Conservation (phyloP, 2,113 vertebrate genomes). For the Urocolius indicus region DNA sequence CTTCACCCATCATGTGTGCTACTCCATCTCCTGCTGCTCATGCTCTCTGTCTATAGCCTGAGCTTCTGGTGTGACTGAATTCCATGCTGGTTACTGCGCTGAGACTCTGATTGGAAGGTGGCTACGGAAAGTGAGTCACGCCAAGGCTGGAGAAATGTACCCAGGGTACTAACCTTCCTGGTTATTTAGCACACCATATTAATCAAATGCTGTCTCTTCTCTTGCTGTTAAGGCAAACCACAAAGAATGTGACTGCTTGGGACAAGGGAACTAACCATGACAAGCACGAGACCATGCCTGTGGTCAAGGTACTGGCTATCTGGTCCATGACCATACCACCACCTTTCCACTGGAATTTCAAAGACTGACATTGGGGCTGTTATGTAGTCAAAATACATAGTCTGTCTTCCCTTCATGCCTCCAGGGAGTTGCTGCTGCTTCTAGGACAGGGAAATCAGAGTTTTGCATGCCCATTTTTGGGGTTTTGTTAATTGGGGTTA, state of each 20-base stretch:
- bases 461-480: not conserved
- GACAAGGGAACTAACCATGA: not conserved
- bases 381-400: not conserved
- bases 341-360: not conserved
- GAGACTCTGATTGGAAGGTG: not conserved
- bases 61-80: conserved; percentile 26
- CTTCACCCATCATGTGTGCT: not conserved
- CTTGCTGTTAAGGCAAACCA: conserved; percentile 33
- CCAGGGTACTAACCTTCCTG: conserved; percentile 4
- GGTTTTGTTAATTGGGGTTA: not conserved
- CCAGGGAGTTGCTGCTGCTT: not conserved
- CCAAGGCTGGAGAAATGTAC: conserved; percentile 24
- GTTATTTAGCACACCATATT: conserved; percentile 27
- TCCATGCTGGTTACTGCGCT: not conserved
- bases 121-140: conserved; percentile 28
- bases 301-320: not conserved
- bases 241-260: not conserved
- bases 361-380: not conserved
- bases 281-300: not conserved
- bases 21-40: not conserved
- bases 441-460: not conserved
- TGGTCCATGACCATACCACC: not conserved
- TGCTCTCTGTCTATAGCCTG: not conserved
- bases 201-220: conserved; percentile 28
- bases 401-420: not conserved